phyloP scores from a whole-genome alignment of 2,113 vertebrate genomes.

The Osmerus mordax region DNA sequence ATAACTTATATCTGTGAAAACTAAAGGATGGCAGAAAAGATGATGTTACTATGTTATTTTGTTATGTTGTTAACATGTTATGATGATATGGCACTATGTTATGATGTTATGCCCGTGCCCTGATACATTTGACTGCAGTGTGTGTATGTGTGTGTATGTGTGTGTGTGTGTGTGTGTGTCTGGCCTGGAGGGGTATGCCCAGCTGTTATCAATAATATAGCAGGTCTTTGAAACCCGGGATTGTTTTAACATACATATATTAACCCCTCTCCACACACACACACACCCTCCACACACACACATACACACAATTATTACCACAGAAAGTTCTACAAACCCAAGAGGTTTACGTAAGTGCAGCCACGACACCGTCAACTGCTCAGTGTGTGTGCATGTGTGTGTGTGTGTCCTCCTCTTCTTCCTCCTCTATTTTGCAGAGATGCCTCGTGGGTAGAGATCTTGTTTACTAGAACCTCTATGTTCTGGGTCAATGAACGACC shows the following conservation, averaged over 20 bases:
- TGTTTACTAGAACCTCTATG: constrained; percentile 14
- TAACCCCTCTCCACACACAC: constrained; percentile 7
- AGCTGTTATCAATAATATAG: constrained; percentile 75
- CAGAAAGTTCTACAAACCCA: constrained; percentile 36
- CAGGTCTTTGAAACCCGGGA: constrained; percentile 72
- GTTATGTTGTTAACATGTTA: no score
- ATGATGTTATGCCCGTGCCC: no score
- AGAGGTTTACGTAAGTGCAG: no score
- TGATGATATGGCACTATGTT: no score
- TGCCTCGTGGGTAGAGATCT: neutral
- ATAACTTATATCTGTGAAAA: no score
- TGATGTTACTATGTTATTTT: no score
- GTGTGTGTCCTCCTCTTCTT: constrained; percentile 45
- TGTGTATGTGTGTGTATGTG: constrained; percentile 33
- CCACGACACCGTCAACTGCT: no score
- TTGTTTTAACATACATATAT: constrained; percentile 75
- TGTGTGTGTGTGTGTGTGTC: constrained; percentile 46
- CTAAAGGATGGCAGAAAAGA: no score
- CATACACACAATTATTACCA: constrained; percentile 55
- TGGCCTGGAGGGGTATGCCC: constrained; percentile 59
- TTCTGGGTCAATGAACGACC: neutral
- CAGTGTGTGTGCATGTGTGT: neutral
- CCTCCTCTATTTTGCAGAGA: no score
- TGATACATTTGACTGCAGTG: neutral
- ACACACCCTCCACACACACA: constrained; percentile 27